Base-by-base conservation (phyloP, 37 sponge, comb jelly and placozoan genomes). In the Ianthella basta region DNA sequence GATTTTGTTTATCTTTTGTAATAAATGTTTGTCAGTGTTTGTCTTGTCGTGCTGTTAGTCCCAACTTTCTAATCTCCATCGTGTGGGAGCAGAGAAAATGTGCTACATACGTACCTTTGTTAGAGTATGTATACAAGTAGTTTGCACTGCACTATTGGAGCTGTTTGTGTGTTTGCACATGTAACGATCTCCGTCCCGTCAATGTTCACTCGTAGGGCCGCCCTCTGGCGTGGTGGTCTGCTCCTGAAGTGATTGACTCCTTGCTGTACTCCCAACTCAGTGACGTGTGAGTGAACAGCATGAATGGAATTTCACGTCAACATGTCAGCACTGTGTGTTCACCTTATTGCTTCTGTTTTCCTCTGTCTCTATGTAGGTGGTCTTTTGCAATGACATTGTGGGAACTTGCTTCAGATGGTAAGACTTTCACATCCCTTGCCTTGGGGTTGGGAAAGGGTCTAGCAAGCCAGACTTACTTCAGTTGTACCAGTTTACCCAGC, bases 351-450 rank as follows among this genome's bases (percentile, higher is more conserved):
- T n/a, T 15, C 59, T 19, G 18, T 56, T 18, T 56, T 18, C 15
- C 18, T 18, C 18, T 56, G 59, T 56, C 15, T 18, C 15, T 18
- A 64, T 64, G 66, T 69, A 69, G 70, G 16, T 75, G 78, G 78
- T 75, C 78, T 2, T 75, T 75, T 75, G 78, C 44, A 14, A 75
- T 75, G 78, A 75, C 78, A 14, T 0, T 75, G 0, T 75, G 78
- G 78, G 78, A 75, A 12, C 44, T 75, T 21, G 78, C 78, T 21
- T 40, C 78, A 0, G 37, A 75, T 23, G 78, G 78, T 75, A 30
- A 69, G 70, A 8, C 50, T n/a, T n/a, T n/a, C n/a, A n/a, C n/a
- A n/a, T n/a, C n/a, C n/a, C n/a, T n/a, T n/a, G n/a, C n/a, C n/a
- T n/a, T n/a, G n/a, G n/a, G n/a, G n/a, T n/a, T n/a, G n/a, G n/a